Percentiles rank a stretch among this genome's conserved stretches.
Evolutionary conservation across 2,888 invertebrate genomes (phyloP).

Genomic region (Lymantria dispar): DNA sequence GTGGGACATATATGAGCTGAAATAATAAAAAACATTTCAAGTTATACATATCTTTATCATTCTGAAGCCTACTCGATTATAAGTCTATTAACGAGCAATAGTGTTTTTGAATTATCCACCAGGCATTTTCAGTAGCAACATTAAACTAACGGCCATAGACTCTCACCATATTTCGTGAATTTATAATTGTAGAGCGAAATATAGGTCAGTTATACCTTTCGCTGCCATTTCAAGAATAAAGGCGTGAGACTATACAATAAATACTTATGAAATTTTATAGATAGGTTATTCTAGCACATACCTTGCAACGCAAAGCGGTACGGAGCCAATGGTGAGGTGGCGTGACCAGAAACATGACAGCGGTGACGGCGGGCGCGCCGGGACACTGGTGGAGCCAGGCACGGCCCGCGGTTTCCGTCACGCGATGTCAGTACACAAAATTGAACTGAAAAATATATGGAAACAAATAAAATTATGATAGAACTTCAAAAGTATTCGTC

Average conservation of each 20-base stretch:
- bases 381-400: slow-evolving; percentile 59
- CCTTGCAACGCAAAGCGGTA: slow-evolving; percentile 30
- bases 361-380: slow-evolving; percentile 51
- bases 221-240: slow-evolving; percentile 1
- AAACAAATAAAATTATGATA: slow-evolving; percentile 31
- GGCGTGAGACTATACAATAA: not conserved
- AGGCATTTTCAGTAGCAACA: too few species aligned
- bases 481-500: slow-evolving; percentile 15
- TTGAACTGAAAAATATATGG: slow-evolving; percentile 48
- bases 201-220: too few species aligned
- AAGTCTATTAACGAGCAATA: too few species aligned
- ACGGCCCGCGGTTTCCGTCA: slow-evolving; percentile 56
- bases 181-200: too few species aligned
- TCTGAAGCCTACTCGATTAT: too few species aligned
- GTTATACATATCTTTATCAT: too few species aligned
- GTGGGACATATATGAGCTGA: too few species aligned
- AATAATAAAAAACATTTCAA: too few species aligned
- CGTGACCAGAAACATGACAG: slow-evolving; percentile 75
- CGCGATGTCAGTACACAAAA: slow-evolving; percentile 62
- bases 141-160: too few species aligned
- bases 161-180: too few species aligned
- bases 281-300: slow-evolving; percentile 7
- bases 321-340: slow-evolving; percentile 33
- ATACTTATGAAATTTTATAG: not conserved
- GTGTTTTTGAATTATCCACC: too few species aligned